A percentile compares a stretch with the other conserved stretches of the same genome.
Evolutionary conservation across 2,888 invertebrate genomes (phyloP).

Genomic region (Xylophagus ater): DNA sequence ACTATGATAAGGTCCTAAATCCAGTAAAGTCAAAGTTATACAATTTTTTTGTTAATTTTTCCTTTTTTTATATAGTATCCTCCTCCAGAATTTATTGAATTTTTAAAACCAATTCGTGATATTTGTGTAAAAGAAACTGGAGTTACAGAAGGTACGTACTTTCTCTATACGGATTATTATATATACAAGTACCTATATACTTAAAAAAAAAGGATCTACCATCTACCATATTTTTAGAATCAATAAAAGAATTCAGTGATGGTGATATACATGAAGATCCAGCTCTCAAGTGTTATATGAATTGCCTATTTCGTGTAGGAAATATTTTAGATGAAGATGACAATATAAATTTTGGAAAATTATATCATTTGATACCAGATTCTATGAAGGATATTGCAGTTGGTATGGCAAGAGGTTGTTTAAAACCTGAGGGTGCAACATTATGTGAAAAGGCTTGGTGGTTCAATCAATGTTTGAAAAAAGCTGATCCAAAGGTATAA

Average conservation of each 20-base stretch:
- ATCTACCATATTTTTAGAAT: constrained; percentile 25
- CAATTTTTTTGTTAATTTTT: neutral
- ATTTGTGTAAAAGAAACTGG: constrained; percentile 32
- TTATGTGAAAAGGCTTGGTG: constrained; percentile 37
- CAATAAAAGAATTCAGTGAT: constrained; percentile 38
- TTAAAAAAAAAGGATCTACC: too few species aligned
- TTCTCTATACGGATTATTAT: too few species aligned
- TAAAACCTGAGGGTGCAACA: constrained; percentile 32
- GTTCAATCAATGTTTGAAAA: constrained; percentile 34
- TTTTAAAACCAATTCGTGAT: constrained; percentile 31
- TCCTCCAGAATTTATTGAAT: constrained; percentile 30
- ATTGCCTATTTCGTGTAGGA: constrained; percentile 35
- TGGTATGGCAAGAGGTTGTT: constrained; percentile 29
- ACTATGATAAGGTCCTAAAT: too few species aligned
- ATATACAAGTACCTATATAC: too few species aligned
- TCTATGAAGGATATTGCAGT: constrained; percentile 28
- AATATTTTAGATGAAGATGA: constrained; percentile 36
- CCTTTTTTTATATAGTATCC: constrained; percentile 27
- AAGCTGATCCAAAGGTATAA: constrained; percentile 30
- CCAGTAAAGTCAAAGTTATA: too few species aligned
- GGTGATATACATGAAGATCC: constrained; percentile 37
- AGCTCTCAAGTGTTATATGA: constrained; percentile 38
- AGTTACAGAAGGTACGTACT: constrained; percentile 29
- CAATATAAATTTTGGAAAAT: constrained; percentile 33
- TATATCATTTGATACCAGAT: constrained; percentile 28